Conservation (phyloP, 2,888 invertebrate species). For the Melinaea marsaeus region DNA sequence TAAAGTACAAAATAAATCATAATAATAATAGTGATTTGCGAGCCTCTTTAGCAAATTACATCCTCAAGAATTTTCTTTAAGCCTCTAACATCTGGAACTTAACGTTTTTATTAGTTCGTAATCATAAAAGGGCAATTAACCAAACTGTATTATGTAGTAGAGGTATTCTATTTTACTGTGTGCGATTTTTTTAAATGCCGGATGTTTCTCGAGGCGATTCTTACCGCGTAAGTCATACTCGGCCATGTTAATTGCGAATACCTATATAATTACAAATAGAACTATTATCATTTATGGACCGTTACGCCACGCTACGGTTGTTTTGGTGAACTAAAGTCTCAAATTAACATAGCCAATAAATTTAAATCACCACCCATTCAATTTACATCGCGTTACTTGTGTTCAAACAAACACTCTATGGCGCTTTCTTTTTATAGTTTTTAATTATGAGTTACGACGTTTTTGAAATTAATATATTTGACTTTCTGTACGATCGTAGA, state of each 20-base stretch:
- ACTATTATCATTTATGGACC: constrained; percentile 35
- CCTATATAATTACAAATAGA: constrained; percentile 49
- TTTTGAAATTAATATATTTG: neutral
- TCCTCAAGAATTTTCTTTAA: constrained; percentile 22
- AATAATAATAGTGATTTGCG: constrained; percentile 12
- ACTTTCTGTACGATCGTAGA: constrained; percentile 15
- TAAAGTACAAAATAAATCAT: constrained; percentile 11
- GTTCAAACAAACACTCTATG: neutral
- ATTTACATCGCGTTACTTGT: neutral
- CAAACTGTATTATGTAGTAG: constrained; percentile 16
- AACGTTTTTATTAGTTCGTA: constrained; percentile 19
- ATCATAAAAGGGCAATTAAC: constrained; percentile 24
- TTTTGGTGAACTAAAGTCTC: constrained; percentile 36
- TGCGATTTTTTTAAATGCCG: constrained; percentile 25
- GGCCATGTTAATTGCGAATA: constrained; percentile 34
- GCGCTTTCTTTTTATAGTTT: constrained; percentile 4
- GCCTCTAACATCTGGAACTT: constrained; percentile 22
- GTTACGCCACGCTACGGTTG: constrained; percentile 42
- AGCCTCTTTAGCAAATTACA: constrained; percentile 8
- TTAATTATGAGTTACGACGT: constrained; percentile 1
- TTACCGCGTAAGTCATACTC: constrained; percentile 17
- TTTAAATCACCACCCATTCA: neutral
- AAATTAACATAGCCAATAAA: constrained; percentile 12
- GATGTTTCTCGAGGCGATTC: constrained; percentile 24
- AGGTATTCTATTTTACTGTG: constrained; percentile 24